A percentile compares a stretch with the other conserved stretches of the same genome.
These are phyloP conservation scores for Seriola dumerili DNA, from an alignment of 2,113 vertebrate species.

Conservation along the genomic window DNA sequence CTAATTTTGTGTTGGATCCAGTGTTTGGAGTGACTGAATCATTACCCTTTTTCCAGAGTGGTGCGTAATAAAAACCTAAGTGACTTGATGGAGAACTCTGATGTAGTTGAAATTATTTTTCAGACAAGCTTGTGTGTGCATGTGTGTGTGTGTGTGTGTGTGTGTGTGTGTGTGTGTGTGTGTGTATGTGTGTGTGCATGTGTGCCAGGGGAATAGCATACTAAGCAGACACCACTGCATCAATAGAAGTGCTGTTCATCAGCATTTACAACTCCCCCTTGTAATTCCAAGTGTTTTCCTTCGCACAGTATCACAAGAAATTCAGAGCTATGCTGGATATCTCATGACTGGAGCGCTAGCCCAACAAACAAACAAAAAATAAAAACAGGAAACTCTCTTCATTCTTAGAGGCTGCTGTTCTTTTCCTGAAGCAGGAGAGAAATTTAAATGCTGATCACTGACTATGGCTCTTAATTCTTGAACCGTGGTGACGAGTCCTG, in stretches of 20 bases:
- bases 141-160: slow-evolving; percentile 19
- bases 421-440: slow-evolving; percentile 18
- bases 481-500: slow-evolving; percentile 18
- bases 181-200: slow-evolving; percentile 13
- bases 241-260: slow-evolving; percentile 80
- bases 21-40: slow-evolving; percentile 38
- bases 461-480: slow-evolving; percentile 42
- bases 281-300: slow-evolving; percentile 64
- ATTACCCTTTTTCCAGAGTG: slow-evolving; percentile 15
- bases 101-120: slow-evolving; percentile 54
- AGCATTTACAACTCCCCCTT: slow-evolving; percentile 70
- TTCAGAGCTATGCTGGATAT: slow-evolving; percentile 18
- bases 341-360: background rate
- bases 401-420: background rate
- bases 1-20: slow-evolving; percentile 49
- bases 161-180: slow-evolving; percentile 11
- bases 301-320: slow-evolving; percentile 48
- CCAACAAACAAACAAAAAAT: slow-evolving; percentile 27
- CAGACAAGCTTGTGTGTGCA: slow-evolving; percentile 15
- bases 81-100: slow-evolving; percentile 52
- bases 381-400: background rate
- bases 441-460: slow-evolving; percentile 54
- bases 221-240: slow-evolving; percentile 76
- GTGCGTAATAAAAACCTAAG: slow-evolving; percentile 48
- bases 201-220: slow-evolving; percentile 57